Base-by-base conservation (phyloP, 2,113 vertebrate species). In the Pipa parva region DNA sequence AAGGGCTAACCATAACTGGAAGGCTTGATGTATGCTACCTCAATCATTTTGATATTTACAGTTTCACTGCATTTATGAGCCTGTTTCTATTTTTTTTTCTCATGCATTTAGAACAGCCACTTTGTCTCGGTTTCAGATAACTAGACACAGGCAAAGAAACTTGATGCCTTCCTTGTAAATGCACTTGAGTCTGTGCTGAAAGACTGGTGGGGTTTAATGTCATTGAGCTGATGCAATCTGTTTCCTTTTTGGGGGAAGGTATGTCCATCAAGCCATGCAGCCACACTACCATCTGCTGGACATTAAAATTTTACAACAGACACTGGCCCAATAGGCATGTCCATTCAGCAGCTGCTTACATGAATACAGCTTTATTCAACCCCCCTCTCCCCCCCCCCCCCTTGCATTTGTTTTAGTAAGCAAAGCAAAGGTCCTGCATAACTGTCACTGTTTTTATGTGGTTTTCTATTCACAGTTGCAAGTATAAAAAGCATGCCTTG, bases 251-350 rank as follows among this genome's bases (percentile, higher is more conserved):
- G 25, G 52, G 52, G 17, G 49, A 57, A 12, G 8, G 3, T 2
- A 2, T 51, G 2, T 12, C 3, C 9, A 22, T 1, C 24, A 13
- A 51, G 66, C 12, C 1, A 0, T 5, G 79, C 61, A 72, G 48
- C 70, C 66, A 58, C 69, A 75, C 7, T 63, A 60, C 86, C 82
- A 75, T 76, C 85, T 84, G 74, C 83, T 80, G 86, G 82, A 69
- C 66, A 48, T 7, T 3, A 56, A 20, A 49, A 28, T 37, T 25
- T 2, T 36, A 7, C 12, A 28, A 25, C 24, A 5, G 31, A 58
- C 4, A 25, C 2, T 18, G 7, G 17, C 21, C 5, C 2, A n/a
- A n/a, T n/a, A n/a, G n/a, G n/a, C n/a, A n/a, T n/a, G n/a, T n/a
- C n/a, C n/a, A n/a, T n/a, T n/a, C n/a, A n/a, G n/a, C n/a, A n/a